Evolutionary conservation across 2,113 vertebrate genomes (phyloP), one percentile per base, ranked within the genome.

Genomic region (Pelecanus crispus): DNA sequence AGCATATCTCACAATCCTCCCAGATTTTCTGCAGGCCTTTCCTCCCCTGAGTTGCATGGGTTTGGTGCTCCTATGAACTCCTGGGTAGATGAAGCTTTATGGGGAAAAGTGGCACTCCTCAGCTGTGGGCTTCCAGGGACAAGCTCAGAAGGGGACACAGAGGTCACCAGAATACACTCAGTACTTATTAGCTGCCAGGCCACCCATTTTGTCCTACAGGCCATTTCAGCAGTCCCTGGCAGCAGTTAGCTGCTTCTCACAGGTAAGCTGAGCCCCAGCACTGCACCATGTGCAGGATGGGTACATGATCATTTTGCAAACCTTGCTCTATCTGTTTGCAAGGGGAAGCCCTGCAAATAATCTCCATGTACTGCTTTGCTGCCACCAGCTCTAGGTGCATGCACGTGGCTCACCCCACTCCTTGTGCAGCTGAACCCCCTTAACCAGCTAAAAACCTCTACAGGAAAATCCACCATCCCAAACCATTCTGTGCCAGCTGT

Each of bases 401-500:
- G 62, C n/a, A 52, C n/a, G 0, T 31, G 28, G 42, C 28, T 95
- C 7, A 2, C 34, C 17, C 75, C 17, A 14, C 12, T 52, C 18
- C 53, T n/a, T n/a, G 21, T 53, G 47, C 32, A 59, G 62, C 58
- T 58, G 50, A 53, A 75, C 11, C 5, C 11, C 31, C 18, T n/a
- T 2, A 40, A 42, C 36, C 20, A 88, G 45, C 50, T 63, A 52
- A 24, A 74, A 90, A 66, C 7, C 22, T 53, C 32, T 25, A 2
- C 32, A 50, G 90, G 62, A 80, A 31, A 59, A 83, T 34, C 44
- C 2, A 3, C 26, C 49, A 22, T 20, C 49, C 44, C 62, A 59
- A 34, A 34, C 8, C 52, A 10, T 16, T 31, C 52, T 0, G 0
- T 31, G 65, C 17, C 28, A 38, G 8, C 12, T 4, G 13, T 81